Evolutionary conservation across 2,113 vertebrate species (phyloP), one percentile per base, ranked within the genome.

Genomic region (Hippocampus zosterae): DNA sequence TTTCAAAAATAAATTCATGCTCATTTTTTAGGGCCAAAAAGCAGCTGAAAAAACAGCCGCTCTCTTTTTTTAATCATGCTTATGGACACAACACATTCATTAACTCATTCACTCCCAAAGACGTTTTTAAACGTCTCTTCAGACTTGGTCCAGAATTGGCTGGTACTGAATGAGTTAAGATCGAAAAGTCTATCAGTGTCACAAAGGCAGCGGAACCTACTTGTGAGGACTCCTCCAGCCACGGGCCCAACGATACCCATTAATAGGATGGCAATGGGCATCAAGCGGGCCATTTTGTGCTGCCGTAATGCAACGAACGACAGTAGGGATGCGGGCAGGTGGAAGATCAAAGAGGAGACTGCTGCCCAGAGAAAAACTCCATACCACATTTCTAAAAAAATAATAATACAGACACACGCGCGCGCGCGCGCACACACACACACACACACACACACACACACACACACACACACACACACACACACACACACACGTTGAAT

Each of bases 211-310:
- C 33, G 70, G 50, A 66, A 93, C 95, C 84, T 93, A 99, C 97
- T 99, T 80, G 97, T 98, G 48, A 99, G 93, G 71, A 94, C 93
- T 61, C 96, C 96, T 69, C 95, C 96, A 72, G 91, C 94, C 44
- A 98, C 88, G n/a, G 97, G 96, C 79, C 95, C 96, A 87, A 98
- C 75, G 82, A 99, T 89, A 84, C 94, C 94, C 96, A 98, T 98
- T 79, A 98, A 91, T 75, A 98, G 77, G 84, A 99, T 96, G 89
- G 93, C 92, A 69, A 98, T 89, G 63, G 96, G 95, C 92, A 97
- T 95, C 87, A 98, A 96, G 41, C 94, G 85, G 56, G 95, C 96
- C 75, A 94, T 90, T 90, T 94, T 97, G 92, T 99, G 97, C 72
- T 90, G 94, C 64, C 96, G 91, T 21, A 98, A 94, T 1, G 95